These are phyloP conservation scores for Corythoichthys haematopterus DNA, from an alignment of 2,113 vertebrate species.

Conservation along the genomic window DNA sequence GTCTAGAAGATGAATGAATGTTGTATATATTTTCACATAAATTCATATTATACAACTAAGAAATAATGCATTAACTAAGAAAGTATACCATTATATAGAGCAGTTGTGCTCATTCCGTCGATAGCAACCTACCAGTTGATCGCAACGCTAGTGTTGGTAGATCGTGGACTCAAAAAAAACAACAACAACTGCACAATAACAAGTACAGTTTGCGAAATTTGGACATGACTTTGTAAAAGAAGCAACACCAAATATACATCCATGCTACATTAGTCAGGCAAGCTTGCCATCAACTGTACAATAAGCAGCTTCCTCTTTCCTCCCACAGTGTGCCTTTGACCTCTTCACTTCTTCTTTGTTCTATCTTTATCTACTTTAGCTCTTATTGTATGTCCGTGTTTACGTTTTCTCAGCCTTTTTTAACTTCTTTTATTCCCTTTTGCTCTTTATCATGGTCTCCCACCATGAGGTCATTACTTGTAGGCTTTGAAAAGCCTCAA, in stretches of 20 bases:
- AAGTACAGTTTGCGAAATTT: background rate
- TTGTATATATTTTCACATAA: too few species aligned
- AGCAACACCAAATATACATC: constrained; percentile 43
- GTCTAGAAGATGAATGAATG: too few species aligned
- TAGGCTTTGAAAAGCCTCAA: background rate
- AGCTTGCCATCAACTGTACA: constrained; percentile 45
- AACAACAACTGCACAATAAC: background rate
- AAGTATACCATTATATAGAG: too few species aligned
- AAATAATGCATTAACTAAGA: too few species aligned
- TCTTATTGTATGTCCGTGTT: constrained; percentile 12
- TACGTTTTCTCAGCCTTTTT: background rate
- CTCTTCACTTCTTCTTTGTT: constrained; percentile 6
- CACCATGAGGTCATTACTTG: constrained; percentile 6
- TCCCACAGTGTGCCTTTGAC: constrained; percentile 28
- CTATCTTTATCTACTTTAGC: background rate
- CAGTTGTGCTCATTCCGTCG: too few species aligned
- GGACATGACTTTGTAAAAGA: constrained; percentile 39
- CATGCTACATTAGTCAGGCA: constrained; percentile 39
- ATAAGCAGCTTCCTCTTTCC: constrained; percentile 40
- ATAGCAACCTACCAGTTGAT: too few species aligned
- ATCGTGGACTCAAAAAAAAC: too few species aligned
- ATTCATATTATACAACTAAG: too few species aligned
- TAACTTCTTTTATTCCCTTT: background rate
- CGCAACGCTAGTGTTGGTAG: too few species aligned
- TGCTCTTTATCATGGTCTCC: constrained; percentile 7